Base-by-base conservation (phyloP, 2,113 vertebrate species). In the Corythornis cristatus region DNA sequence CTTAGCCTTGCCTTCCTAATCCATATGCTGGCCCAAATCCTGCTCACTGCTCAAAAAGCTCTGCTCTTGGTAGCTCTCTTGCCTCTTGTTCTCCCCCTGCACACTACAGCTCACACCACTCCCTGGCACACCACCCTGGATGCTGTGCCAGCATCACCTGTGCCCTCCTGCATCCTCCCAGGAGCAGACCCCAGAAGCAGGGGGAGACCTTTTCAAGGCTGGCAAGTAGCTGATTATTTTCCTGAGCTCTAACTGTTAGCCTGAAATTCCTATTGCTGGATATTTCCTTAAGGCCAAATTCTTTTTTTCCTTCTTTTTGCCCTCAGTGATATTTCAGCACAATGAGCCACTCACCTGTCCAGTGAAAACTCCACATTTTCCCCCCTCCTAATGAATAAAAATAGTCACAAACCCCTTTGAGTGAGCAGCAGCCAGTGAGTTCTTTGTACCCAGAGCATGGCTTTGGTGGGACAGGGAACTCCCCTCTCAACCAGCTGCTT, bases 81-180 rank as follows among this genome's bases (percentile, higher is more conserved):
- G 46, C 2, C 0, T 21, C 56, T 37, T 10, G 3, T 17, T 58
- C 56, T 68, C 64, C 46, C 72, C 12, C 45, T 0, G 3, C 21
- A 18, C 1, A 2, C 42, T 10, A 3, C 51, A 40, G 83, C 46
- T 15, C 57, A 15, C 29, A 17, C 12, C 42, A 17, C 16, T 15
- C 11, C 80, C 3, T 19, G 35, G 37, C 15, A 15, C 33, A 12
- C 19, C n/a, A 15, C 28, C 53, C 40, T 1, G 2, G 57, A 15
- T 54, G 58, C 42, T 43, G 58, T 25, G 40, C 42, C 12, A 3
- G 20, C 10, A 35, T 17, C 68, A 37, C 37, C 7, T 7, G 17
- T 1, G 5, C 35, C 45, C 46, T 48, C 29, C 45, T 15, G 20
- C 40, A 26, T 10, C 46, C 33, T 20, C 33, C 80, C 43, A 16